Evolutionary conservation across 2,888 invertebrate species (phyloP).

Genomic region (Noctuana brunneofusca): DNA sequence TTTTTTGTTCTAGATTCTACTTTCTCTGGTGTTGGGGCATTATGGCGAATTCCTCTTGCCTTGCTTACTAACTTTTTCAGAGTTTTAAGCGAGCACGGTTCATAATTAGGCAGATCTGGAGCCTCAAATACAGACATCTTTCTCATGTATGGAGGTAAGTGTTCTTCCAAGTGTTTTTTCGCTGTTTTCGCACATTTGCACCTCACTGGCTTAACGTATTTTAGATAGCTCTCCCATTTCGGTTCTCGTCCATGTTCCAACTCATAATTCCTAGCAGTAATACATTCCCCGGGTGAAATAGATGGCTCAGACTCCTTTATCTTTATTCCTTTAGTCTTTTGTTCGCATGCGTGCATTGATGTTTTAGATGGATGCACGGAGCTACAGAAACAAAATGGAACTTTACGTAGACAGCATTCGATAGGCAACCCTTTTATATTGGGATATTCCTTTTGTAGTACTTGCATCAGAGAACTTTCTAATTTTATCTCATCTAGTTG

Average conservation of each 20-base stretch:
- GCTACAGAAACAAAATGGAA: constrained; percentile 59
- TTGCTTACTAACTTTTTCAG: constrained; percentile 56
- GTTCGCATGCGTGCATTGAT: constrained; percentile 17
- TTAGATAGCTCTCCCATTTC: constrained; percentile 63
- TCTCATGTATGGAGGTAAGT: constrained; percentile 69
- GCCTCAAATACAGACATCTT: constrained; percentile 56
- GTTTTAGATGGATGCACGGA: constrained; percentile 42
- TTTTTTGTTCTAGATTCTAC: constrained; percentile 52
- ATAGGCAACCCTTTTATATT: constrained; percentile 52
- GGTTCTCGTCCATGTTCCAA: constrained; percentile 61
- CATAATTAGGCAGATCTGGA: constrained; percentile 60
- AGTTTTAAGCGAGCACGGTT: constrained; percentile 52
- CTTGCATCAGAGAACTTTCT: constrained; percentile 67
- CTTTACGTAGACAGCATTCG: constrained; percentile 55
- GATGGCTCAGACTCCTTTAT: not conserved
- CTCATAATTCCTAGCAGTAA: constrained; percentile 49
- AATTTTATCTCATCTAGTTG: constrained; percentile 56
- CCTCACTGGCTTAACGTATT: constrained; percentile 52
- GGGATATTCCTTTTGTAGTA: constrained; percentile 62
- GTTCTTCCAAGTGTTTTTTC: constrained; percentile 62
- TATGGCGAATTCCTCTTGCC: constrained; percentile 46
- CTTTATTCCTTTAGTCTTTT: constrained; percentile 29
- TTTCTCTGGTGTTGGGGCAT: constrained; percentile 39
- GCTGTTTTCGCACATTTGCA: constrained; percentile 60
- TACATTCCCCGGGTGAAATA: constrained; percentile 46